These are phyloP conservation scores for Bellardia pandia DNA, from an alignment of 2,888 invertebrate species.

Conservation along the genomic window DNA sequence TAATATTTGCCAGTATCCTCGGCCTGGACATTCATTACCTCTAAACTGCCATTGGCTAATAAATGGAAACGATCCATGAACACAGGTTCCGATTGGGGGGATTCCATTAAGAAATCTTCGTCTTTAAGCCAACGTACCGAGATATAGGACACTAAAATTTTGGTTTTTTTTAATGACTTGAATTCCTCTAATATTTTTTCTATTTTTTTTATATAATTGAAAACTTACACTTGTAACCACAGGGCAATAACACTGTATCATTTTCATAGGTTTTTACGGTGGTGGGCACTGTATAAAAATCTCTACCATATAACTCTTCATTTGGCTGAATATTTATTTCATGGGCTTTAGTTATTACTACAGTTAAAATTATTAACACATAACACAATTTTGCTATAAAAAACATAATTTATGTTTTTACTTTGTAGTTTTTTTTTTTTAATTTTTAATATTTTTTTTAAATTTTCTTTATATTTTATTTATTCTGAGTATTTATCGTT, in stretches of 20 bases:
- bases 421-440: not conserved
- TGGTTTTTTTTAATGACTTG: slow-evolving; percentile 11
- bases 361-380: slow-evolving; percentile 3
- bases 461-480: not conserved
- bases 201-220: slow-evolving; percentile 4
- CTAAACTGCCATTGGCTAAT: slow-evolving; percentile 89
- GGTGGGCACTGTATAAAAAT: slow-evolving; percentile 89
- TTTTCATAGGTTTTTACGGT: slow-evolving; percentile 91
- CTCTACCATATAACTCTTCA: slow-evolving; percentile 75
- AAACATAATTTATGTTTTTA: not conserved
- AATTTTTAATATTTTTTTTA: not conserved
- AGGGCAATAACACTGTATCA: slow-evolving; percentile 91
- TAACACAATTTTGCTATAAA: not conserved
- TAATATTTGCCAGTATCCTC: slow-evolving; percentile 86
- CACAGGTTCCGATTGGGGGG: slow-evolving; percentile 81
- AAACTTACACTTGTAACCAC: slow-evolving; percentile 89
- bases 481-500: slow-evolving; percentile 23
- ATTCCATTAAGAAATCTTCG: slow-evolving; percentile 87
- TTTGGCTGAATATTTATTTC: slow-evolving; percentile 27
- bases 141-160: slow-evolving; percentile 85
- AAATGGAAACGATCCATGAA: slow-evolving; percentile 86
- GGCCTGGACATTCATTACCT: slow-evolving; percentile 85
- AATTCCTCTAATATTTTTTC: not conserved
- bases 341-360: not conserved
- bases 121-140: slow-evolving; percentile 90